These are phyloP conservation scores for Actinia tenebrosa DNA, from an alignment of 64 coral and sea anemone genomes.

Conservation along the genomic window DNA sequence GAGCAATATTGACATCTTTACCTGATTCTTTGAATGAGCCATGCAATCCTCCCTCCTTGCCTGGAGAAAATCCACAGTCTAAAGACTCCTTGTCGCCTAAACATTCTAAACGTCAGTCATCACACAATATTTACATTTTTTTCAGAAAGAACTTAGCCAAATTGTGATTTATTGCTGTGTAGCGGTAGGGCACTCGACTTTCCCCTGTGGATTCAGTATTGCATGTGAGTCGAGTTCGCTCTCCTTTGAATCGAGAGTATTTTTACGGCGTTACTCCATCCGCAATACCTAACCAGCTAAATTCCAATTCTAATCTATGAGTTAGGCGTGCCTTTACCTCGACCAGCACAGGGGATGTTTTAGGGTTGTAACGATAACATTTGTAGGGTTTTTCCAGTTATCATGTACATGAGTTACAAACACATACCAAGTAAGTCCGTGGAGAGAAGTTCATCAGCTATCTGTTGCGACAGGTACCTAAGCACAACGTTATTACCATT, in stretches of 20 bases:
- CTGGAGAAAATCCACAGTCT: background rate
- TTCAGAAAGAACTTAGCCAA: too few relatives aligned
- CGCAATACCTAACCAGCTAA: too few relatives aligned
- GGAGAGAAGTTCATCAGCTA: slow-evolving; percentile 40
- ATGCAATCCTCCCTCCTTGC: background rate
- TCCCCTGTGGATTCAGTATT: too few relatives aligned
- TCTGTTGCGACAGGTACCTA: slow-evolving; percentile 40
- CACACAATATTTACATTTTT: background rate
- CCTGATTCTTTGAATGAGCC: background rate
- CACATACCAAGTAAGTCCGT: slow-evolving; percentile 10
- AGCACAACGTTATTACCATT: too few relatives aligned
- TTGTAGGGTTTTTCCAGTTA: too few relatives aligned
- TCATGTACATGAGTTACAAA: background rate
- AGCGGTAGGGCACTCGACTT: too few relatives aligned
- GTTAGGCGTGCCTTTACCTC: background rate
- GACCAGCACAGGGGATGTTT: background rate
- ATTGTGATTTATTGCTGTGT: background rate
- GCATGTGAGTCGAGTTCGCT: too few relatives aligned
- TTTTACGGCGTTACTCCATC: too few relatives aligned
- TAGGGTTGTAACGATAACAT: too few relatives aligned
- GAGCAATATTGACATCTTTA: background rate
- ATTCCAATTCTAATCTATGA: too few relatives aligned
- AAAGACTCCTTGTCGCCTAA: background rate
- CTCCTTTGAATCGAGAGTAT: too few relatives aligned
- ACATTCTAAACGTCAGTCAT: background rate